Percentiles rank a stretch among this genome's conserved stretches.
Evolutionary conservation across 2,888 invertebrate genomes (phyloP).

Genomic region (Eupithecia vulgata): DNA sequence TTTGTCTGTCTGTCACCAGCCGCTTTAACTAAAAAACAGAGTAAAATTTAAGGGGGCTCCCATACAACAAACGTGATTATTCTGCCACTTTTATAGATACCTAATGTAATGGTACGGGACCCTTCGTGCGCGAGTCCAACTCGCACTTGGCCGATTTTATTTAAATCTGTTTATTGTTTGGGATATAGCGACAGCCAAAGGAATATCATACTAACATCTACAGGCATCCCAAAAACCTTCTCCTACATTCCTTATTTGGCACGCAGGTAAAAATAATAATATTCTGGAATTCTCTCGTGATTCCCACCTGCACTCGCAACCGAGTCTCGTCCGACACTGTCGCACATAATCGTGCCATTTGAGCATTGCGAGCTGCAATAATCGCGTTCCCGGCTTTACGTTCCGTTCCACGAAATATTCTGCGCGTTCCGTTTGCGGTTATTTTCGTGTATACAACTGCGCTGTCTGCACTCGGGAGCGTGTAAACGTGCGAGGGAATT

Average conservation of each 20-base stretch:
- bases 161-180: neutral
- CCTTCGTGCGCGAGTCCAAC: too few species aligned
- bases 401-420: conserved; percentile 47
- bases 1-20: too few species aligned
- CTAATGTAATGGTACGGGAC: too few species aligned
- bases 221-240: neutral
- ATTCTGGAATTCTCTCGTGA: neutral
- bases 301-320: neutral
- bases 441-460: conserved; percentile 57
- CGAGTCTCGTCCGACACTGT: neutral
- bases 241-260: neutral
- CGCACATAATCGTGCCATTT: conserved; percentile 4
- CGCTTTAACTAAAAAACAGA: too few species aligned
- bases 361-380: conserved; percentile 64
- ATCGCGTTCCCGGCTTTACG: conserved; percentile 58
- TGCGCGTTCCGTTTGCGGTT: conserved; percentile 49
- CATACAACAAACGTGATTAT: too few species aligned
- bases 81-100: too few species aligned
- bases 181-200: neutral
- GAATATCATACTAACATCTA: neutral
- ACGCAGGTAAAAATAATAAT: neutral
- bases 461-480: conserved; percentile 60
- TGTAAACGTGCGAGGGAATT: conserved; percentile 50
- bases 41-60: too few species aligned
- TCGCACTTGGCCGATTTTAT: too few species aligned